Percentiles rank a stretch among this genome's conserved stretches.
phyloP scores from a whole-genome alignment of 2,113 vertebrate species.

The Cheirogaleus medius region DNA sequence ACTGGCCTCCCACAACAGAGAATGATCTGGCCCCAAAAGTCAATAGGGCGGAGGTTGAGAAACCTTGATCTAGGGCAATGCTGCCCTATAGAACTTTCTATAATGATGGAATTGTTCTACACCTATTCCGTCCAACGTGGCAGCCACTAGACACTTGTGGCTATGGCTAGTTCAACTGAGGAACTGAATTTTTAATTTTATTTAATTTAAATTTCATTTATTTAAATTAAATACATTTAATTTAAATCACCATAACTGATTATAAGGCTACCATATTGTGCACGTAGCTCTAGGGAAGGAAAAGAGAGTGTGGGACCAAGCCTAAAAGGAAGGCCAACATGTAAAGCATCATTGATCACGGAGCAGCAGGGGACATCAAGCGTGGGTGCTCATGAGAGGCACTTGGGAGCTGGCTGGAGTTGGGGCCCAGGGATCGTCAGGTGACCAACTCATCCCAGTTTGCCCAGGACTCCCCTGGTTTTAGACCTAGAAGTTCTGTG shows the following conservation, averaged over 20 bases:
- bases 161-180: neutral
- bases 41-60: neutral
- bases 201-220: neutral
- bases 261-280: too few species aligned
- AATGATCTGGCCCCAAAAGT: neutral
- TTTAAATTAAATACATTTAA: neutral
- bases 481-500: neutral
- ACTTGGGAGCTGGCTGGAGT: neutral
- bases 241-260: neutral
- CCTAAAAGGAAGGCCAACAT: neutral
- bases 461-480: neutral
- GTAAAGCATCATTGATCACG: neutral
- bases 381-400: neutral
- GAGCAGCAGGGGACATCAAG: neutral
- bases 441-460: neutral
- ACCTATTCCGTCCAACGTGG: neutral
- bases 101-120: neutral
- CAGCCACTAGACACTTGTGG: neutral
- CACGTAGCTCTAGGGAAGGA: neutral
- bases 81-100: neutral
- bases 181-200: neutral
- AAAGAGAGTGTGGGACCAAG: neutral
- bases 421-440: neutral
- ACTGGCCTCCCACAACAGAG: neutral
- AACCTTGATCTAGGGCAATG: neutral